These are phyloP conservation scores for Schmidtea mediterranea DNA, from an alignment of 1,140 invertebrate genomes.

Conservation along the genomic window DNA sequence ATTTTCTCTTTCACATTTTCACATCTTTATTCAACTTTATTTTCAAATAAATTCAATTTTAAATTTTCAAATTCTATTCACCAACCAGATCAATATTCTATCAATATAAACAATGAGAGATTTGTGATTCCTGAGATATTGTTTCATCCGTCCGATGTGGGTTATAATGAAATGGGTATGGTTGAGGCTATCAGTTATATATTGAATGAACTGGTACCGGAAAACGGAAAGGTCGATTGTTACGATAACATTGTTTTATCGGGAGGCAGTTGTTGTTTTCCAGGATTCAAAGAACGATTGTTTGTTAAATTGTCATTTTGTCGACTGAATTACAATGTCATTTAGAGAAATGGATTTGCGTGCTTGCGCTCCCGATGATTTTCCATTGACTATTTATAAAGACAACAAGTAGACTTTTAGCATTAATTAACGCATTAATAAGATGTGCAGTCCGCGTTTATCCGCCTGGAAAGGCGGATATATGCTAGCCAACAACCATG, in stretches of 20 bases:
- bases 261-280: slow-evolving; percentile 48
- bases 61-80: too few species aligned
- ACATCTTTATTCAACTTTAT: too few species aligned
- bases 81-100: too few species aligned
- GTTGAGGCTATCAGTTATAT: slow-evolving; percentile 47
- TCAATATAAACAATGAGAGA: slow-evolving; percentile 38
- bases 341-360: slow-evolving; percentile 2
- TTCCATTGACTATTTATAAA: slow-evolving; percentile 14
- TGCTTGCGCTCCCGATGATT: slow-evolving; percentile 1
- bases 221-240: neutral
- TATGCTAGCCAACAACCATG: slow-evolving; percentile 40
- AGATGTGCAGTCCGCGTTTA: slow-evolving; percentile 38
- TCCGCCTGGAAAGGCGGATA: slow-evolving; percentile 65
- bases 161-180: slow-evolving; percentile 73
- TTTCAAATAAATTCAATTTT: too few species aligned
- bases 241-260: slow-evolving; percentile 59
- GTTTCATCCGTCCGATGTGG: slow-evolving; percentile 76
- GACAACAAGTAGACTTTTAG: slow-evolving; percentile 25
- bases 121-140: slow-evolving; percentile 76
- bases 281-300: slow-evolving; percentile 53
- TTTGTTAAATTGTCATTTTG: slow-evolving; percentile 13
- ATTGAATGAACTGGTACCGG: slow-evolving; percentile 12
- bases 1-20: too few species aligned
- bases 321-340: neutral
- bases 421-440: slow-evolving; percentile 1